Base-by-base conservation (phyloP, 2,888 invertebrate genomes). In the Xylocampa areola region DNA sequence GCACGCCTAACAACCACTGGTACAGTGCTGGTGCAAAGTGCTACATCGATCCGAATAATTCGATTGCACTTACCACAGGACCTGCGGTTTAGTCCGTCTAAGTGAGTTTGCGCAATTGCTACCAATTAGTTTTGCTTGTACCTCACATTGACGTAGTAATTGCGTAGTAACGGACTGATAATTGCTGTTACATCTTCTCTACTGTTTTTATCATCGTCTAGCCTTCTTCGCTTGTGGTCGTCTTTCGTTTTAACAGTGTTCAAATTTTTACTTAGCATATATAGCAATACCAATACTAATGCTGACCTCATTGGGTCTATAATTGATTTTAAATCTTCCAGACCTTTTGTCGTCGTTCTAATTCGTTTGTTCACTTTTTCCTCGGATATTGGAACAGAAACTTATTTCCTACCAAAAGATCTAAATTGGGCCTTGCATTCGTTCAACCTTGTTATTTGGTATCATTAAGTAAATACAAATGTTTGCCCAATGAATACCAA, bases 31-130 rank as follows among this genome's bases (percentile, higher is more conserved):
- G 16, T 51, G 41, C 10, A 27, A 48, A 61, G 37, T 14, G 44
- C 57, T 36, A 57, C 52, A 66, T 60, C 14, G 54, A 55, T 68
- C 51, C 33, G 59, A 55, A 55, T 66, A 58, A 74, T 68, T 63
- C 47, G 62, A 63, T 58, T 62, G 66, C 61, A 39, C 62, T 16
- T 60, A 67, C 76, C 73, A 60, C 57, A 49, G 57, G 55, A 55
- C 50, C 44, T 60, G 55, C 35, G 45, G 43, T 39, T 36, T 40
- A 19, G 23, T 17, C 37, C 37, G 47, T 57, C 70, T 79, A 81
- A 85, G 81, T 68, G 74, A 71, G 75, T 84, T 84, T 80, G 75
- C 76, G 79, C 80, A 84, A 85, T 83, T 76, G 73, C 17, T 51
- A 58, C 69, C 77, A 84, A 82, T 85, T 81, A 77, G 71, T 51